Evolutionary conservation across 1,140 invertebrate genomes (phyloP), one percentile per base, ranked within the genome.

Genomic region (Chionoecetes opilio): DNA sequence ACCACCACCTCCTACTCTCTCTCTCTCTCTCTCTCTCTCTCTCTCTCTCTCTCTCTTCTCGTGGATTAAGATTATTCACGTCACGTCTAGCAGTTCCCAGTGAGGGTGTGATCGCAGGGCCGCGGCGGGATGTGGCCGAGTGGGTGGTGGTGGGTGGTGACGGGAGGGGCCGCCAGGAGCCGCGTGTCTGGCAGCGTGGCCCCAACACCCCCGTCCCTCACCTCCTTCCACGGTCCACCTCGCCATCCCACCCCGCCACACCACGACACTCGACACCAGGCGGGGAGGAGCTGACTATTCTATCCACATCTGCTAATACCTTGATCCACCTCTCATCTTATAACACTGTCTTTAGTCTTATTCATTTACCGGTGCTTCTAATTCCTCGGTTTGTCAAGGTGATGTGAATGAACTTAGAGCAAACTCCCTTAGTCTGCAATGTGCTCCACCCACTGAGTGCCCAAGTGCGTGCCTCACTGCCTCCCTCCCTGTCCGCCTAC

Each of bases 21-120:
- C 86, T 88, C 34, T 88, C 86, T 88, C 86, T 88, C 86, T 88
- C 86, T 88, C 86, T 88, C 86, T 88, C 86, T 88, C 86, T 88
- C 86, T 88, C 86, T 88, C 86, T 88, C 86, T 88, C 86, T 88
- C 86, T 88, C 86, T 88, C 86, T 88, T 88, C 86, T 35, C 35
- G 6, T 17, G 0, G 46, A 53, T 53, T 14, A 53, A 32, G 32
- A 21, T 88, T 88, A 38, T 29, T 37, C n/a, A 38, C 32, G 26
- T 29, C 86, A 34, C 34, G 86, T 38, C 34, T n/a, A 17, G 21
- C 86, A 88, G 41, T 88, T 88, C 34, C 35, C 17, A 26, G n/a
- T 38, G 41, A 88, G 31, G 86, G 41, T 38, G 86, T 17, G 86
- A 38, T n/a, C n/a, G n/a, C n/a, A n/a, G n/a, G n/a, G n/a, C n/a